Percentiles rank a stretch among this genome's conserved stretches.
phyloP scores from a whole-genome alignment of 2,888 invertebrate species.

The Pyrrhosoma nymphula region DNA sequence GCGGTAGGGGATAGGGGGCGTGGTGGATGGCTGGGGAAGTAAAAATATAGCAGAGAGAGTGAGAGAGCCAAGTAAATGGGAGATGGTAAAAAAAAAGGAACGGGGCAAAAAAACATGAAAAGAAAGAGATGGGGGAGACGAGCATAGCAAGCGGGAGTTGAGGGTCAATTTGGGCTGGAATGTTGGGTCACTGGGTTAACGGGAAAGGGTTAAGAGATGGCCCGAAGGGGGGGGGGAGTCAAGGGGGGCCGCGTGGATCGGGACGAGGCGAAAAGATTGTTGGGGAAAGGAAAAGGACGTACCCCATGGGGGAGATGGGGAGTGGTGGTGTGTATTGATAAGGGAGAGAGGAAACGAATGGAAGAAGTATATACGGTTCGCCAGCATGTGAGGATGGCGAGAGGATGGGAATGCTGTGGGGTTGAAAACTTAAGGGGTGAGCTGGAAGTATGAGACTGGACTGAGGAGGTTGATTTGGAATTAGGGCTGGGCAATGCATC shows the following conservation, averaged over 20 bases:
- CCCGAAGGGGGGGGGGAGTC: neutral
- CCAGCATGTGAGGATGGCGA: neutral
- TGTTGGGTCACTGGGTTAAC: constrained; percentile 28
- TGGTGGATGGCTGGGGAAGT: neutral
- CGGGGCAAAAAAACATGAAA: neutral
- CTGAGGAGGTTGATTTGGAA: no score
- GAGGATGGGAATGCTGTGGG: neutral
- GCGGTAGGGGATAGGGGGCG: no score
- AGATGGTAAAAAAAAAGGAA: neutral
- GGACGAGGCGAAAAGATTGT: neutral
- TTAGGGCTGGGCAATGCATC: no score
- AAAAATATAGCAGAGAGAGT: no score
- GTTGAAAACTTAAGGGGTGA: neutral
- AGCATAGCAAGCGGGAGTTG: neutral
- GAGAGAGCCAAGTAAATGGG: neutral
- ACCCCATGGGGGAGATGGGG: neutral
- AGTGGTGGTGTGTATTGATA: neutral
- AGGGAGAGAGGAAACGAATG: neutral
- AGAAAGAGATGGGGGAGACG: neutral
- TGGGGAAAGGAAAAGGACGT: neutral
- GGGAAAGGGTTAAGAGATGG: neutral
- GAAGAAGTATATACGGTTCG: neutral
- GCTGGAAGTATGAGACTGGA: no score
- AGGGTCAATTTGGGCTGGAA: constrained; percentile 15
- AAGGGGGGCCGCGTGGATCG: neutral